Evolutionary conservation across 2,113 vertebrate species (phyloP), one percentile per base, ranked within the genome.

Genomic region (Vanacampus margaritifer): DNA sequence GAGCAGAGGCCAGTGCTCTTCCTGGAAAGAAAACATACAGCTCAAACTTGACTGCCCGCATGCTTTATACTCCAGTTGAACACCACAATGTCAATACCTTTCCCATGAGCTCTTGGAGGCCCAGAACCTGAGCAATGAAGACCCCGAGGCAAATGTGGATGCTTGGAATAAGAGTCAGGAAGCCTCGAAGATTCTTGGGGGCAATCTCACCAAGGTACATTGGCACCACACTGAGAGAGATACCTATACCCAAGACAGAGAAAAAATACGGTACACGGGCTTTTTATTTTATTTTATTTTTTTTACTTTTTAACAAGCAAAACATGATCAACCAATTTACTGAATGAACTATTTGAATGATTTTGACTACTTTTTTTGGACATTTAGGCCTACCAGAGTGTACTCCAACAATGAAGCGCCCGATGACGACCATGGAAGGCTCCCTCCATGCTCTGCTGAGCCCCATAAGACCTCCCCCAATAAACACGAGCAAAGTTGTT

Each of bases 201-300:
- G 95, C 90, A 0, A 96, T 94, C 89, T 97, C 95, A 69, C 95
- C 93, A 23, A 97, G 84, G 82, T 94, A 97, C 91, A 97, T 95
- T 0, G 95, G 95, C 58, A 97, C 95, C 67, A 95, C 93, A 0
- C 94, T 95, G 73, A 96, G 93, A 59, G 88, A 92, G 70, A 97
- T 93, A 16, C 95, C 95, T 95, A n/a, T n/a, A 80, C n/a, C 17
- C 65, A 21, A 14, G n/a, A 6, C 23, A 35, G 41, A 65, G 8
- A n/a, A n/a, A 7, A 14, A 36, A 62, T 54, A 69, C 9, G 4
- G 28, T 32, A 32, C 13, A 50, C 1, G 5, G 1, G 36, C 11
- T 4, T 61, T 59, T 2, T n/a, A 28, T 7, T 41, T 35, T 5
- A 12, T 39, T 28, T 16, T 19, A 36, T 6, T 9, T 46, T 9